Base-by-base conservation (phyloP, 2,113 vertebrate species). In the Montifringilla adamsi region DNA sequence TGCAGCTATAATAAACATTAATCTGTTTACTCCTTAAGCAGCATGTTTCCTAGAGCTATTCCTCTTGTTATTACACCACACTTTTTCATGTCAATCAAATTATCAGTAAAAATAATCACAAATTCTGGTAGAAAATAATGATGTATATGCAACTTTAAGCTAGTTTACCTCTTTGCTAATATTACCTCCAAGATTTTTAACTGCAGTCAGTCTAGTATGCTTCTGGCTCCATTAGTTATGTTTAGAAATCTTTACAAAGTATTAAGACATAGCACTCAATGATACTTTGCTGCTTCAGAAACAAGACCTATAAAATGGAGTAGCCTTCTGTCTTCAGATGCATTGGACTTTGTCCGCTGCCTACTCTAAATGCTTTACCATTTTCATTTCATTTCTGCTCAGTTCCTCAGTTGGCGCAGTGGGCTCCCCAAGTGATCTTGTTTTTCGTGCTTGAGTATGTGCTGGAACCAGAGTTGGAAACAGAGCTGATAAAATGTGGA, bases 41-140 rank as follows among this genome's bases (percentile, higher is more conserved):
- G 49, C 66, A 41, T 56, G 56, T 94, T 94, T 93, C 56, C 87
- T 89, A 84, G 77, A 84, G 63, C 79, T 69, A 60, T 87, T 91
- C 33, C 14, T 88, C 49, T 94, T 89, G 35, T 80, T 96, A 70
- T 84, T 72, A 28, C 52, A 87, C 64, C 52, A 87, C 24, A 35
- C 23, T 85, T 89, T 83, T 91, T 77, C 55, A 30, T 80, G 90
- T 93, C 96, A 95, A 94, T 95, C 95, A 88, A 87, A 77, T 97
- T 94, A 96, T 97, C 95, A 68, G 66, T 95, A 84, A 81, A 87
- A 94, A 94, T 96, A 96, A 97, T 98, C 92, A 89, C 90, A 95
- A 93, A 93, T 95, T 80, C 73, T 87, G 84, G 94, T 97, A 95
- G 66, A 43, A 95, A 64, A 78, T 96, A 95, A 92, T 97, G 97